Evolutionary conservation across 2,797 vertebrate species (phyloP).

Genomic region (Lepus oiostolus): DNA sequence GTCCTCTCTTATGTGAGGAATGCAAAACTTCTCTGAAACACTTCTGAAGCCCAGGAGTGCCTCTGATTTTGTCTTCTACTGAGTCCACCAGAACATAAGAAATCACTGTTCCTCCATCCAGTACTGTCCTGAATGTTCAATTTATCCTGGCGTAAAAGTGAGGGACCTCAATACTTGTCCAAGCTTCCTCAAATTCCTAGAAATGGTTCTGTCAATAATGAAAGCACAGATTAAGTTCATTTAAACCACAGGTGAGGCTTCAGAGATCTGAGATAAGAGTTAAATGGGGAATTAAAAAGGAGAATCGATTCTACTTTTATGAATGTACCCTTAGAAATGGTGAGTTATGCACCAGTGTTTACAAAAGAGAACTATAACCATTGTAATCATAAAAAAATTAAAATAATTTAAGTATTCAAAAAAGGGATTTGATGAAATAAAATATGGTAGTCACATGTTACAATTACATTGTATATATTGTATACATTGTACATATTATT

Average conservation of each 20-base stretch:
- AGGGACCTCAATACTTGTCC: too few species aligned
- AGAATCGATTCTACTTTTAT: background rate
- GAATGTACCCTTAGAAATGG: slow-evolving; percentile 17
- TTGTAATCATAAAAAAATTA: background rate
- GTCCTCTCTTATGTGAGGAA: background rate
- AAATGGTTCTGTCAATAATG: background rate
- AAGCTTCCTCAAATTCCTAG: background rate
- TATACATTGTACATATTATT: too few species aligned
- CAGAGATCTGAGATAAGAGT: background rate
- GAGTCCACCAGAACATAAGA: background rate
- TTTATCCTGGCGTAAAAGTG: background rate
- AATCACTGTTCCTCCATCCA: background rate
- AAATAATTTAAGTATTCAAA: slow-evolving; percentile 14
- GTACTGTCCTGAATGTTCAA: background rate
- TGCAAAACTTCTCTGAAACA: background rate
- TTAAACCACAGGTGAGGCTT: background rate
- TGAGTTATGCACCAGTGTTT: background rate
- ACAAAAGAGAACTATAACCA: background rate
- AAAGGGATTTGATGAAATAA: background rate
- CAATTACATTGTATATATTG: too few species aligned
- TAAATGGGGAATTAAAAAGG: background rate
- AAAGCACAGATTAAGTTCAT: background rate
- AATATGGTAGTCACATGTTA: background rate
- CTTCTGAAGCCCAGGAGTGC: background rate
- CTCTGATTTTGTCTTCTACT: background rate